Percentiles rank a stretch among this genome's conserved stretches.
These are phyloP conservation scores for Cacoxenus indagator DNA, from an alignment of 2,888 invertebrate genomes.

Conservation along the genomic window DNA sequence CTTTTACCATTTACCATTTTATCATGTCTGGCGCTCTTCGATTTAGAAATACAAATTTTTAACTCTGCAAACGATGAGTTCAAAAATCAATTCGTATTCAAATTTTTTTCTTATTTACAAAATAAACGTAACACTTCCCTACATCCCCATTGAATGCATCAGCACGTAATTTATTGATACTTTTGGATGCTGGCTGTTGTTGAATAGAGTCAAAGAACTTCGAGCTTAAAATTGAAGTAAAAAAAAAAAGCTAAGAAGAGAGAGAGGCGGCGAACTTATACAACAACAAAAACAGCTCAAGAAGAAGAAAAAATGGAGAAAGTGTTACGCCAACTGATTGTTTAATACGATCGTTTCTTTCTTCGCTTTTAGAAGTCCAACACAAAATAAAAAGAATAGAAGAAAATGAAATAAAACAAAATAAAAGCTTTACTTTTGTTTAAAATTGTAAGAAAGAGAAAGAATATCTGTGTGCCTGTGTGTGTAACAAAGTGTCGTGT, in stretches of 20 bases:
- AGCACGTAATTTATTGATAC: too few species aligned
- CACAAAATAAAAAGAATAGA: not conserved
- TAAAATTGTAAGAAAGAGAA: not conserved
- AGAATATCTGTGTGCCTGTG: not conserved
- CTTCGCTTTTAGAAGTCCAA: slow-evolving; percentile 24
- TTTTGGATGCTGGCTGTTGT: not conserved
- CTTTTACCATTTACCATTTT: too few species aligned
- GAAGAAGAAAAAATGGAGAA: slow-evolving; percentile 43
- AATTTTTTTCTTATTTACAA: too few species aligned
- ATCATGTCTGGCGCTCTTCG: too few species aligned
- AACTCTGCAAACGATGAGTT: too few species aligned
- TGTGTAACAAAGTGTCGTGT: not conserved
- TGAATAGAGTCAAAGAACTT: not conserved
- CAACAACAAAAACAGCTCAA: not conserved
- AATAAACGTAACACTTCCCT: too few species aligned
- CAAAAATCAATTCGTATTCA: too few species aligned
- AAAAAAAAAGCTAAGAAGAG: not conserved
- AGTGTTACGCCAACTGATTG: slow-evolving; percentile 62
- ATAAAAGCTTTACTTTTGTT: slow-evolving; percentile 1
- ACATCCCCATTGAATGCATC: too few species aligned
- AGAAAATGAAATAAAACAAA: slow-evolving; percentile 18
- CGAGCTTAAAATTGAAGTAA: not conserved
- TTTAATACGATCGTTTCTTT: slow-evolving; percentile 52
- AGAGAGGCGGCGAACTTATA: too few species aligned
- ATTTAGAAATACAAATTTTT: too few species aligned